Base-by-base conservation (phyloP, 2,113 vertebrate genomes). In the Sterrhoptilus dennistouni region DNA sequence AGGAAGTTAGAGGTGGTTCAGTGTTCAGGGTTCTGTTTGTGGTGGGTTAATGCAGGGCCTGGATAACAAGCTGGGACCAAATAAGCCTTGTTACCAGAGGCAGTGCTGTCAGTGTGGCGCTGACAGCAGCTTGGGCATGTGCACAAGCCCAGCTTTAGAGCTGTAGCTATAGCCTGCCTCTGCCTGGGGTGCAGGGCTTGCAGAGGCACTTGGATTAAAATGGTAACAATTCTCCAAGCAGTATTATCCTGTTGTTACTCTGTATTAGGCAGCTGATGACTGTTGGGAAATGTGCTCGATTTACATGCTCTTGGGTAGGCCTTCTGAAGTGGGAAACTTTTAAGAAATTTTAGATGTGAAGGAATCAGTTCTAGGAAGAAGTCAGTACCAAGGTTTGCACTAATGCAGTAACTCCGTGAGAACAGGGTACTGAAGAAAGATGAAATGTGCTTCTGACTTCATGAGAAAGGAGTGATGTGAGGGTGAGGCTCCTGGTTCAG, bases 161-260 rank as follows among this genome's bases (percentile, higher is more conserved):
- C 8, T 19, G 2, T 0, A 29, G 29, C 8, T 19, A 2, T 0
- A 29, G 33, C 29, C 57, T 66, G 14, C 7, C 8, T 50, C 79
- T 94, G 50, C 50, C 29, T 9, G 28, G 4, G 0, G 0, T 8
- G 20, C 22, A 40, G 54, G 7, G 38, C 6, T 29, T 47, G 42
- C 40, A 56, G 57, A 66, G 25, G 42, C 4, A 16, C 1, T 4
- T 0, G 1, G 10, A 7, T 29, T 19, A 38, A 80, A 14, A 38
- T 16, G 11, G 27, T 20, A 38, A 24, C 12, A 12, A 7, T 28
- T 65, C 22, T 23, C 24, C 25, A 22, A 69, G 53, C 14, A 56
- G 11, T 22, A 2, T 56, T 79, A 49, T 9, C 22, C 19, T 72
- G 29, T 18, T 24, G 11, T 44, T 44, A 12, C 23, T 24, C 53